These are phyloP conservation scores for Rutilus rutilus DNA, from an alignment of 2,113 vertebrate species.

Conservation along the genomic window DNA sequence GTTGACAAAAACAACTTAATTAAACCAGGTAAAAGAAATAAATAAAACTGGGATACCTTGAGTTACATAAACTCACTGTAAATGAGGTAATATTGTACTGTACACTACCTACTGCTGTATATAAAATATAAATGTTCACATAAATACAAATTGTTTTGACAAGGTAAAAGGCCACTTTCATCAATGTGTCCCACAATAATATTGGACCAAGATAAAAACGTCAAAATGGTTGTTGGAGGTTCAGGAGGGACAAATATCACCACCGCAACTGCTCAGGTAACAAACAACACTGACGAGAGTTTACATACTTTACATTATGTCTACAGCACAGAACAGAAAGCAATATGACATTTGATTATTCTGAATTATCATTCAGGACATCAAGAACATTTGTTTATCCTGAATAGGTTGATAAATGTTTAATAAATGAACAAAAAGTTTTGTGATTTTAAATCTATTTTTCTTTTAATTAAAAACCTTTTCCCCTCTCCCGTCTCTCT, in stretches of 20 bases:
- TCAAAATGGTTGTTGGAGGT: conserved; percentile 92
- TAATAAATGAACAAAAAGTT: neutral
- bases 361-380: no score
- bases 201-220: conserved; percentile 80
- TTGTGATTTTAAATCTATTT: neutral
- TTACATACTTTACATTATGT: no score
- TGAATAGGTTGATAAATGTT: no score
- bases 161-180: conserved; percentile 90
- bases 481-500: no score
- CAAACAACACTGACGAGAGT: neutral
- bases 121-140: neutral
- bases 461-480: neutral
- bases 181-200: no score
- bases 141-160: neutral
- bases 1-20: conserved; percentile 92
- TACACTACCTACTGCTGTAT: no score
- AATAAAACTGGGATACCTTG: neutral
- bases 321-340: no score
- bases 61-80: neutral
- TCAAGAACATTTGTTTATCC: no score
- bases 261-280: conserved; percentile 87
- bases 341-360: no score
- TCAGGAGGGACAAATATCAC: conserved; percentile 93
- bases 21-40: conserved; percentile 83
- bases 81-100: no score